phyloP scores from a whole-genome alignment of 2,888 invertebrate species.

The Drosophila prostipennis region DNA sequence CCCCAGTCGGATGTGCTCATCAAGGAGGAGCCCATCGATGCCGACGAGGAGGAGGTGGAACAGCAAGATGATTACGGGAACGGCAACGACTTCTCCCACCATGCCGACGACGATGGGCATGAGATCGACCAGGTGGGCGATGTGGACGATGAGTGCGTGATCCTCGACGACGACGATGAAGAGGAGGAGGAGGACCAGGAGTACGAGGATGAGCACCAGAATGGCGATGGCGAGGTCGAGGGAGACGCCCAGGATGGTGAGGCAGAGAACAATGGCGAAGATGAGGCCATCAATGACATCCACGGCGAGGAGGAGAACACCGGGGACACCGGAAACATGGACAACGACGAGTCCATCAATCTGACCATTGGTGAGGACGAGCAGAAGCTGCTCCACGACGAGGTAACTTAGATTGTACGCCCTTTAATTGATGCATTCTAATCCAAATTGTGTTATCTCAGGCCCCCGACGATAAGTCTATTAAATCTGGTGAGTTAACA shows the following conservation, averaged over 20 bases:
- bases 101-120: slow-evolving; percentile 63
- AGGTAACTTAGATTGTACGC: slow-evolving; percentile 85
- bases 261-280: slow-evolving; percentile 71
- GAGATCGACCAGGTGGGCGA: slow-evolving; percentile 77
- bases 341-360: slow-evolving; percentile 92
- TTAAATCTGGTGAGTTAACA: slow-evolving; percentile 86
- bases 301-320: slow-evolving; percentile 70
- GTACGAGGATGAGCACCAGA: slow-evolving; percentile 47
- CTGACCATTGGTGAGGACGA: slow-evolving; percentile 93
- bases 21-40: slow-evolving; percentile 69
- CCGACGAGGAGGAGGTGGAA: slow-evolving; percentile 19
- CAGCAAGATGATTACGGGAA: slow-evolving; percentile 27
- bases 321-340: slow-evolving; percentile 82
- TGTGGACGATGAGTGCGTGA: slow-evolving; percentile 77
- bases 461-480: slow-evolving; percentile 85
- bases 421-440: slow-evolving; percentile 3
- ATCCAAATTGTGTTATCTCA: slow-evolving; percentile 33
- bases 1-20: slow-evolving; percentile 60
- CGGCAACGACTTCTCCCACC: slow-evolving; percentile 46
- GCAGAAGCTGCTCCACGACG: slow-evolving; percentile 90
- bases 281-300: slow-evolving; percentile 24
- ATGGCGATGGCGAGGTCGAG: slow-evolving; percentile 41
- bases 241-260: slow-evolving; percentile 56
- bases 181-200: slow-evolving; percentile 46
- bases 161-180: slow-evolving; percentile 72